These are phyloP conservation scores for Cataglyphis altisquamis DNA, from an alignment of 2,888 invertebrate species.

Conservation along the genomic window DNA sequence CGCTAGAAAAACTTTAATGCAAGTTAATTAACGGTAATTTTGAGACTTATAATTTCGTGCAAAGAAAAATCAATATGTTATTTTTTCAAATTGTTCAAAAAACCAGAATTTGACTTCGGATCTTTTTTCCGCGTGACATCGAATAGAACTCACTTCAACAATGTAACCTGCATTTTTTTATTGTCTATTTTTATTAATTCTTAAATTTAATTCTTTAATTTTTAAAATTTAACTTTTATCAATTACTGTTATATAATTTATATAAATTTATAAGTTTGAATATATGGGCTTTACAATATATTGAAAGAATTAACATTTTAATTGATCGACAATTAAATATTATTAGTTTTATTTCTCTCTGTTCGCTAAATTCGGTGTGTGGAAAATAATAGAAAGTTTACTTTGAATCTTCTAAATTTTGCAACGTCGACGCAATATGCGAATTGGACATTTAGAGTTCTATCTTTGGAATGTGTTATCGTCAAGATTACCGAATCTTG, in stretches of 20 bases:
- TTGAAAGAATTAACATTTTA: not conserved
- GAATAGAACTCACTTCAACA: not conserved
- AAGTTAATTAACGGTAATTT: not conserved
- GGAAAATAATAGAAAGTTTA: constrained; percentile 1
- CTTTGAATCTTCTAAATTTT: constrained; percentile 18
- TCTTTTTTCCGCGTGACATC: not conserved
- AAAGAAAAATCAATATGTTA: not conserved
- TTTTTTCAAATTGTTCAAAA: no score
- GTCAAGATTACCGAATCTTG: constrained; percentile 23
- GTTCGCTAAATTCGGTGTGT: not conserved
- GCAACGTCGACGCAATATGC: constrained; percentile 11
- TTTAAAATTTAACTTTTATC: not conserved
- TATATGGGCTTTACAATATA: not conserved
- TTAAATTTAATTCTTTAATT: not conserved
- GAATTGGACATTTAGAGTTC: constrained; percentile 13
- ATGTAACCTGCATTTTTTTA: not conserved
- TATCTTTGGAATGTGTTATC: constrained; percentile 47
- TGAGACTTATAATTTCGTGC: not conserved
- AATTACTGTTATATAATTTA: not conserved
- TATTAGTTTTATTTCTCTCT: not conserved
- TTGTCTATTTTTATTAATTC: not conserved
- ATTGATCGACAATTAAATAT: not conserved
- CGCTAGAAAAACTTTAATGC: not conserved
- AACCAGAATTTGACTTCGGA: not conserved
- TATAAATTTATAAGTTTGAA: not conserved